A percentile compares a stretch with the other conserved stretches of the same genome.
Evolutionary conservation across 2,888 invertebrate species (phyloP).

Genomic region (Chaitophorus viminalis): DNA sequence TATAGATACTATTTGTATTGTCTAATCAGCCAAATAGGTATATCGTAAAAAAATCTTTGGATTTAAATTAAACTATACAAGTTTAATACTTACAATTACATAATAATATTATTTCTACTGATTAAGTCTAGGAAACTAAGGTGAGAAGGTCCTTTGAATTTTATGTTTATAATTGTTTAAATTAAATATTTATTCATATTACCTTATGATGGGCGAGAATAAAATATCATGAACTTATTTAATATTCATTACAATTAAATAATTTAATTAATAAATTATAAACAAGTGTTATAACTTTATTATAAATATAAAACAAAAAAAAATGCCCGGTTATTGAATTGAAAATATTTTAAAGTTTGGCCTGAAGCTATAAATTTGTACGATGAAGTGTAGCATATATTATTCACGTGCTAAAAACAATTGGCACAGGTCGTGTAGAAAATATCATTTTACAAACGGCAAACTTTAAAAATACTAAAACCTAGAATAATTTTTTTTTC

Average conservation of each 20-base stretch:
- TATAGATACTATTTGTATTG: no score
- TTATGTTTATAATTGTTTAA: neutral
- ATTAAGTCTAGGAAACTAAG: no score
- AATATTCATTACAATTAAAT: neutral
- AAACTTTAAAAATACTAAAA: conserved; percentile 60
- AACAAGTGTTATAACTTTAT: neutral
- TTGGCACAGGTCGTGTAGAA: conserved; percentile 60
- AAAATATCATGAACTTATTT: neutral
- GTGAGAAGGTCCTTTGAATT: neutral
- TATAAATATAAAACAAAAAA: neutral
- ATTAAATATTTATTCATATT: neutral
- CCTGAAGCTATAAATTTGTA: conserved; percentile 9
- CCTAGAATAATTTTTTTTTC: conserved; percentile 36
- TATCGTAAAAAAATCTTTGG: no score
- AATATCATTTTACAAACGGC: conserved; percentile 59
- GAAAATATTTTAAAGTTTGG: conserved; percentile 7
- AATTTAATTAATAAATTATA: no score
- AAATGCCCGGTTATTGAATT: neutral
- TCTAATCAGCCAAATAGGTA: no score
- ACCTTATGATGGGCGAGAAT: neutral
- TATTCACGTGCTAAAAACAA: conserved; percentile 55
- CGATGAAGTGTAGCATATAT: neutral
- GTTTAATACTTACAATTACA: neutral
- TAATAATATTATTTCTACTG: neutral
- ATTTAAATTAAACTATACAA: no score